A percentile compares a stretch with the other conserved stretches of the same genome.
Conservation (phyloP, 2,888 invertebrate genomes). For the Pheosia tremula region DNA sequence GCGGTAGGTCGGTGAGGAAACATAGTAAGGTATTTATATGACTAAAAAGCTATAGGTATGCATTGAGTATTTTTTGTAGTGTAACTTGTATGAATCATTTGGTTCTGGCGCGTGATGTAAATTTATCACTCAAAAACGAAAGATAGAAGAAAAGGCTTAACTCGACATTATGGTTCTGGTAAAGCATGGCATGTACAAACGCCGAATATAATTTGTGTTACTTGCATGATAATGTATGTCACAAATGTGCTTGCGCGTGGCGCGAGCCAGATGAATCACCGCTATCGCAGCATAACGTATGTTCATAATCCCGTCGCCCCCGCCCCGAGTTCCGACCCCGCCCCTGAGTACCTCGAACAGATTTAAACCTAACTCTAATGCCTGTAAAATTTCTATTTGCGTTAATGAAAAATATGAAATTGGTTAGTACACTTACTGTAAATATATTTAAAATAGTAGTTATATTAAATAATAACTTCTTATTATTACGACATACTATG, state of each 20-base stretch:
- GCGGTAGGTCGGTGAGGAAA: too few relatives aligned
- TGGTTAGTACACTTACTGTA: too few relatives aligned
- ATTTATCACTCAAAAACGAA: too few relatives aligned
- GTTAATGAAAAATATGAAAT: neutral
- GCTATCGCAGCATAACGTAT: slow-evolving; percentile 13
- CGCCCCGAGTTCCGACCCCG: neutral
- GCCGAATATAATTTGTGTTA: neutral
- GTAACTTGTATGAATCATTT: too few relatives aligned
- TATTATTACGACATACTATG: too few relatives aligned
- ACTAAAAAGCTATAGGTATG: too few relatives aligned
- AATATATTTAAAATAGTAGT: too few relatives aligned
- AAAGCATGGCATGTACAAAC: neutral
- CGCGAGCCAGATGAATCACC: neutral
- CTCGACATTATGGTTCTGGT: neutral
- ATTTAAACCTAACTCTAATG: neutral
- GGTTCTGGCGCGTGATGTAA: too few relatives aligned
- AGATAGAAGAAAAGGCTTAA: neutral
- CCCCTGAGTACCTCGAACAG: neutral
- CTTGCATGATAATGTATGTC: neutral
- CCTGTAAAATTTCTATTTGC: neutral
- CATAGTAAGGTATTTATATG: too few relatives aligned
- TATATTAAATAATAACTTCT: too few relatives aligned
- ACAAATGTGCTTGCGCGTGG: neutral
- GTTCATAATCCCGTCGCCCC: slow-evolving; percentile 7
- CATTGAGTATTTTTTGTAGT: too few relatives aligned